Evolutionary conservation across 2,113 vertebrate genomes (phyloP), one percentile per base, ranked within the genome.

Genomic region (Phrynosoma blainvillii): DNA sequence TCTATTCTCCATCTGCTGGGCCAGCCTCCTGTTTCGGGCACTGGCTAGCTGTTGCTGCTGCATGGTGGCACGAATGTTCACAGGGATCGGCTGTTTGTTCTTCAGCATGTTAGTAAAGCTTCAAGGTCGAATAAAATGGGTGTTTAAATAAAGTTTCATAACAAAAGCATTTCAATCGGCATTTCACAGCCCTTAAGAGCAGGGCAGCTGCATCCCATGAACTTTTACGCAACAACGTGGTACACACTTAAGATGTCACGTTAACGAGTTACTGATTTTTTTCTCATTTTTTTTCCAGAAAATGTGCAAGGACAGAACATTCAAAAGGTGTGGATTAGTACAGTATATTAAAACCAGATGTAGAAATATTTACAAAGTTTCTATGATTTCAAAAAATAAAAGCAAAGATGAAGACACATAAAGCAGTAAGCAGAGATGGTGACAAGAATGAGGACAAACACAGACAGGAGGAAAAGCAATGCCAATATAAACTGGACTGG

Each of bases 91-190:
- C 95, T 98, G 98, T 98, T 99, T 99, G 98, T 99, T 99, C 99
- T 99, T 99, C 99, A 99, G 98, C 99, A 99, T 99, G 97, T 99
- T 99, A 98, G 99, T 99, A 96, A 99, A 99, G 98, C 99, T 99
- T 99, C 96, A 98, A 97, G 97, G 98, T 98, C 97, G 97, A 98
- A 98, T 95, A 98, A 97, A 98, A 98, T 42, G 96, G 97, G 97
- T 97, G 97, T 97, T 97, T 97, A 95, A 97, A 95, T 93, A 74
- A 96, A 96, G 94, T 94, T 97, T 96, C 94, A 94, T 93, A 94
- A 97, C 86, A 97, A 94, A 86, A 90, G 96, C 96, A 97, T 96
- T 94, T 96, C 66, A 88, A 96, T 56, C 62, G 95, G 96, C 96
- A 97, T 96, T 97, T 96, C 96, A 96, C 90, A 95, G 96, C 94